Conservation (phyloP, 2,888 invertebrate genomes). For the Beris morrisii region DNA sequence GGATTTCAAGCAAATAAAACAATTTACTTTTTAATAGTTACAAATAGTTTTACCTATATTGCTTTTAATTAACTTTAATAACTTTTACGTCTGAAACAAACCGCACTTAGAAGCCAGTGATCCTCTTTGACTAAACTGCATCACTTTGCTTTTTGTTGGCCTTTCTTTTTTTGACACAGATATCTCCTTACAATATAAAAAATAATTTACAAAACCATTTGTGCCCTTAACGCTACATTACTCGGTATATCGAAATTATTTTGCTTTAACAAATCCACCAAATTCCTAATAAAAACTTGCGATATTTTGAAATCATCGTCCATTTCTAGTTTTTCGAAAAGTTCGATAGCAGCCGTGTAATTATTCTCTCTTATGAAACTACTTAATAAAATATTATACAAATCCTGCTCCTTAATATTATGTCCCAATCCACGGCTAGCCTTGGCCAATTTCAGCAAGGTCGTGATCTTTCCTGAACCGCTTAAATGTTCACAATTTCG, state of each 20-base stretch:
- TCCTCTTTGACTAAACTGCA: too few species aligned
- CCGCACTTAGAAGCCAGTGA: too few species aligned
- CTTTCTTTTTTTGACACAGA: too few species aligned
- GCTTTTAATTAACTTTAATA: too few species aligned
- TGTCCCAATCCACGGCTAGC: conserved; percentile 50
- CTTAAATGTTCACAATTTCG: conserved; percentile 59
- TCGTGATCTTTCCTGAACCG: conserved; percentile 47
- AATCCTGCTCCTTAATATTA: conserved; percentile 48
- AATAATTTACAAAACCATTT: conserved; percentile 38
- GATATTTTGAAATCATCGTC: conserved; percentile 51
- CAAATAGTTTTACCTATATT: too few species aligned
- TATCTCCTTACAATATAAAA: too few species aligned
- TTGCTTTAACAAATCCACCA: conserved; percentile 50
- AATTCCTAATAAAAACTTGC: conserved; percentile 48
- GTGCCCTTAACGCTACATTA: conserved; percentile 50
- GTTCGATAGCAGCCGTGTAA: conserved; percentile 47
- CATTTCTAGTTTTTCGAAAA: conserved; percentile 50
- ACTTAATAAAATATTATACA: conserved; percentile 51
- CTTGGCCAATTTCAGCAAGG: conserved; percentile 50
- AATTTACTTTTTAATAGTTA: too few species aligned
- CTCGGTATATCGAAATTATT: conserved; percentile 53
- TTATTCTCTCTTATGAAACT: conserved; percentile 50
- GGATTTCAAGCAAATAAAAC: too few species aligned
- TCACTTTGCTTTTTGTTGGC: too few species aligned
- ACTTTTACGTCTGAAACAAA: too few species aligned